Evolutionary conservation across 2,888 invertebrate genomes (phyloP).

Genomic region (Mycogona germanica): DNA sequence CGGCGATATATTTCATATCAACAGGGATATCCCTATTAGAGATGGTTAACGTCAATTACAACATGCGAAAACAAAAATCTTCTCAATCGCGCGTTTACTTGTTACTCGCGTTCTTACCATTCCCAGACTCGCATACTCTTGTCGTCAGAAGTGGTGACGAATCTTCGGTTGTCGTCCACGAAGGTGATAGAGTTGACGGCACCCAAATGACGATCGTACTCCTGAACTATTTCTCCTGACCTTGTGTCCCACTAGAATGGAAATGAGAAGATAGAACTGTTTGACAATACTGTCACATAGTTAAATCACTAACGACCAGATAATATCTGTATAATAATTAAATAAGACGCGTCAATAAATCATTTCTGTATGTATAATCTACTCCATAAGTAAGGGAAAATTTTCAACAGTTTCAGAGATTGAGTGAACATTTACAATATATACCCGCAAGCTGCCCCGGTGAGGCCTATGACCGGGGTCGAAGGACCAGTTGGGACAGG

Average conservation of each 20-base stretch:
- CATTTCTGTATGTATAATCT: no score
- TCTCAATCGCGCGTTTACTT: no score
- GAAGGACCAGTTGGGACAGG: no score
- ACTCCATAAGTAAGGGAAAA: no score
- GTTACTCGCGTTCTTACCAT: conserved; percentile 49
- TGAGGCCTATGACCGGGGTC: no score
- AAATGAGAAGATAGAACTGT: background rate
- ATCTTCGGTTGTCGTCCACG: conserved; percentile 94
- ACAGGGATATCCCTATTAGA: conserved; percentile 68
- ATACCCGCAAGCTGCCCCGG: no score
- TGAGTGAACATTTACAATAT: no score
- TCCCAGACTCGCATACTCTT: conserved; percentile 99
- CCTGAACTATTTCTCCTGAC: conserved; percentile 89
- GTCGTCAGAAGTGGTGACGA: conserved; percentile 98
- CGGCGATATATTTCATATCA: conserved; percentile 99
- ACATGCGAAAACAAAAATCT: background rate
- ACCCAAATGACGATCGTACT: conserved; percentile 96
- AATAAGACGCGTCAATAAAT: no score
- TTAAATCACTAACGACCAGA: no score
- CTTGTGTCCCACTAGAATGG: conserved; percentile 92
- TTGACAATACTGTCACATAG: background rate
- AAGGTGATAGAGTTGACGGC: conserved; percentile 99
- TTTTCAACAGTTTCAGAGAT: no score
- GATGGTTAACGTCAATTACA: background rate
- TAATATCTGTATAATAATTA: no score